Conservation (phyloP, 2,888 invertebrate species). For the Melanargia galathea region DNA sequence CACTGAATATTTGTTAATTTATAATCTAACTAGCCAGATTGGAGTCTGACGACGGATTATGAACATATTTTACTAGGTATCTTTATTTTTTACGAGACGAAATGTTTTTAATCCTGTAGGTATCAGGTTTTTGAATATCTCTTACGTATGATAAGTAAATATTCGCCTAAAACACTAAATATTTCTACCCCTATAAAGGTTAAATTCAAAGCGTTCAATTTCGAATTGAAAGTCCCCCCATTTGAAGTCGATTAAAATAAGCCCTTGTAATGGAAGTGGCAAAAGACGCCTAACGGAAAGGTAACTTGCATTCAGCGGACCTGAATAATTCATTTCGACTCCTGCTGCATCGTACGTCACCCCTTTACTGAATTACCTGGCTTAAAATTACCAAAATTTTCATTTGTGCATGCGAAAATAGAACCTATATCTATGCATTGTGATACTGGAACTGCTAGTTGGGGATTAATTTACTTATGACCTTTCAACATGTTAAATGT, state of each 20-base stretch:
- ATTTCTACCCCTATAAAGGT: slow-evolving; percentile 4
- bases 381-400: slow-evolving; percentile 31
- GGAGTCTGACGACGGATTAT: too few species aligned
- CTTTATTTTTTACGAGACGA: too few species aligned
- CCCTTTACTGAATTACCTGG: slow-evolving; percentile 35
- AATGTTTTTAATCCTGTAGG: too few species aligned
- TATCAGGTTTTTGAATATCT: too few species aligned
- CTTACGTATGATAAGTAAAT: too few species aligned
- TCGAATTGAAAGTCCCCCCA: background rate
- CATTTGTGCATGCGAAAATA: slow-evolving; percentile 15
- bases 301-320: slow-evolving; percentile 57
- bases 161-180: too few species aligned
- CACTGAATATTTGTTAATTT: too few species aligned
- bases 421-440: background rate
- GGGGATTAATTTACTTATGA: background rate
- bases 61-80: too few species aligned
- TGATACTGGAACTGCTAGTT: slow-evolving; percentile 12
- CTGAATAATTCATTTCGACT: slow-evolving; percentile 69
- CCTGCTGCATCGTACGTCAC: slow-evolving; percentile 47
- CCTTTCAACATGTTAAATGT: slow-evolving; percentile 18
- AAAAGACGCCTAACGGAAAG: slow-evolving; percentile 31
- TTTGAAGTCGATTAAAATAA: slow-evolving; percentile 23
- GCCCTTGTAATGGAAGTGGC: slow-evolving; percentile 28
- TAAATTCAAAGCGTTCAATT: slow-evolving; percentile 3
- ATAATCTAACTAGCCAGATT: too few species aligned